Evolutionary conservation across 2,797 vertebrate species (phyloP).

Genomic region (Pogonophryne albipinna): DNA sequence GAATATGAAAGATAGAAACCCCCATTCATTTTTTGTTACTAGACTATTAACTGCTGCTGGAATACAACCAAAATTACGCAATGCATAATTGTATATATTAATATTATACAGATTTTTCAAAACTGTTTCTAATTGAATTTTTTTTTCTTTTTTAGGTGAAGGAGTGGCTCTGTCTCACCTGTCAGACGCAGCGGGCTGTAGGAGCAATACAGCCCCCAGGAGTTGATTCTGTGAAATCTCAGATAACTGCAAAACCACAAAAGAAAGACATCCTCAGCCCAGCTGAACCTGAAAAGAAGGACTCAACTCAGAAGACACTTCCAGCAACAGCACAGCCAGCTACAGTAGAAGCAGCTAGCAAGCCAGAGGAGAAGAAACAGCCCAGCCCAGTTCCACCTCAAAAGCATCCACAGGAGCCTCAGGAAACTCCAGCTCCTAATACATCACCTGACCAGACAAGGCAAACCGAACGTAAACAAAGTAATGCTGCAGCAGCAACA

Average conservation of each 20-base stretch:
- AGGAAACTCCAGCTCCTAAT: slow-evolving; percentile 65
- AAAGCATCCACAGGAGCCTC: slow-evolving; percentile 75
- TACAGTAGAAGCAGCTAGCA: slow-evolving; percentile 73
- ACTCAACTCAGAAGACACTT: slow-evolving; percentile 74
- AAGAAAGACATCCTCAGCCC: slow-evolving; percentile 72
- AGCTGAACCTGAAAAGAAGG: slow-evolving; percentile 64
- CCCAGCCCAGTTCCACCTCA: slow-evolving; percentile 59
- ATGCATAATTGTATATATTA: not conserved
- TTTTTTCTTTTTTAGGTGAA: slow-evolving; percentile 67
- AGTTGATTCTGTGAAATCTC: slow-evolving; percentile 67
- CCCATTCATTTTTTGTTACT: not conserved
- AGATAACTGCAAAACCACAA: slow-evolving; percentile 61
- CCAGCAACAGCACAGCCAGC: slow-evolving; percentile 58
- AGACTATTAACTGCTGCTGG: slow-evolving; percentile 8
- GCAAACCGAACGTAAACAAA: slow-evolving; percentile 64
- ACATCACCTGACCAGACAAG: slow-evolving; percentile 70
- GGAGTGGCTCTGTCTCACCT: slow-evolving; percentile 95
- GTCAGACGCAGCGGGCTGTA: slow-evolving; percentile 90
- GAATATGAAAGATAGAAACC: slow-evolving; percentile 8
- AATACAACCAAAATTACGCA: not conserved
- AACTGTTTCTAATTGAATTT: not conserved
- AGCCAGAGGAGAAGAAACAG: slow-evolving; percentile 74
- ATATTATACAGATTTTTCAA: not conserved
- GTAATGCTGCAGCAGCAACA: slow-evolving; percentile 42
- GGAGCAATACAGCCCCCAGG: slow-evolving; percentile 78